Conservation (phyloP, 2,888 invertebrate species). For the Lasioglossum malachurum region DNA sequence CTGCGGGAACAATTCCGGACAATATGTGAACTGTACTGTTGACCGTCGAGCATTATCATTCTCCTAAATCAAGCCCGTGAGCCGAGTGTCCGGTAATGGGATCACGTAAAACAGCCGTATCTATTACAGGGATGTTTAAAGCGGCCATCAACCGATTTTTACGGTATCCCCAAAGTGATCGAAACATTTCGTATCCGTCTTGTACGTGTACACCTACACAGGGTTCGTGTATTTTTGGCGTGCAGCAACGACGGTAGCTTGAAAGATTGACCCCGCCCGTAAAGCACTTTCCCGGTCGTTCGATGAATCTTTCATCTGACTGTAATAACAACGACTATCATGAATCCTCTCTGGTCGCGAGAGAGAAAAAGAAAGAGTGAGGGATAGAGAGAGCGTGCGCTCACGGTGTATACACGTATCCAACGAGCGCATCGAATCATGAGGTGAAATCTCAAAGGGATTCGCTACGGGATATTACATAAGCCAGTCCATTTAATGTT, state of each 20-base stretch:
- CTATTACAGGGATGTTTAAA: conserved; percentile 56
- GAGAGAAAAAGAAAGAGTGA: conserved; percentile 1
- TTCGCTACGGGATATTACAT: conserved; percentile 70
- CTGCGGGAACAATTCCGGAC: not conserved
- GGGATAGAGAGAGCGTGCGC: conserved; percentile 7
- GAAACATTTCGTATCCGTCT: not conserved
- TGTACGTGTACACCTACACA: conserved; percentile 24
- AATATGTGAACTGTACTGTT: not conserved
- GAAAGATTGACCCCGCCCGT: conserved; percentile 54
- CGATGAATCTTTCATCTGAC: conserved; percentile 76
- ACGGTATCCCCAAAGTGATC: conserved; percentile 48
- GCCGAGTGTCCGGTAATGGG: conserved; percentile 6
- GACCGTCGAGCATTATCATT: not conserved
- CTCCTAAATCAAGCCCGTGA: not conserved
- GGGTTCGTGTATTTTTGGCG: conserved; percentile 43
- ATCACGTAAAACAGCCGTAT: conserved; percentile 54
- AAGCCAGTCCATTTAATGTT: conserved; percentile 73
- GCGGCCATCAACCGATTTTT: conserved; percentile 63
- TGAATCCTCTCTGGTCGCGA: conserved; percentile 49
- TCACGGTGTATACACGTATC: conserved; percentile 23
- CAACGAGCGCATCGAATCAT: conserved; percentile 59
- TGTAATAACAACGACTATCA: conserved; percentile 69
- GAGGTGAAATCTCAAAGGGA: conserved; percentile 62
- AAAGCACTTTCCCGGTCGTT: conserved; percentile 68
- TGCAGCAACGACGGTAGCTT: conserved; percentile 42